These are phyloP conservation scores for Rattus norvegicus DNA, from an alignment of 2,113 vertebrate genomes.

Conservation along the genomic window GRCr8 NC_086028.1:62832001-62832500, in stretches of 20 bases:
- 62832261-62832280: neutral
- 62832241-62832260: neutral
- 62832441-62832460: slow-evolving; percentile 71
- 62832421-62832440: slow-evolving; percentile 66
- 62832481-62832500: neutral
- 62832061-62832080: neutral
- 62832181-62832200: neutral
- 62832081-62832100: neutral
- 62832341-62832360: neutral
- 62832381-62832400: slow-evolving; percentile 74
- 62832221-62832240: neutral
- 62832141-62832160: neutral
- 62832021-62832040: neutral
- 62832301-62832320: neutral
- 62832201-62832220: neutral
- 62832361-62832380: neutral
- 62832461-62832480: slow-evolving; percentile 61
- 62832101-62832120: neutral
- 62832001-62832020: neutral
- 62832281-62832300: neutral
- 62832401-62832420: slow-evolving; percentile 40
- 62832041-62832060: neutral
- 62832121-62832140: slow-evolving; percentile 63
- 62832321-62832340: neutral
- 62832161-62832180: neutral